Evolutionary conservation across 2,113 vertebrate genomes (phyloP), one percentile per base, ranked within the genome.

Genomic region (Merops nubicus): DNA sequence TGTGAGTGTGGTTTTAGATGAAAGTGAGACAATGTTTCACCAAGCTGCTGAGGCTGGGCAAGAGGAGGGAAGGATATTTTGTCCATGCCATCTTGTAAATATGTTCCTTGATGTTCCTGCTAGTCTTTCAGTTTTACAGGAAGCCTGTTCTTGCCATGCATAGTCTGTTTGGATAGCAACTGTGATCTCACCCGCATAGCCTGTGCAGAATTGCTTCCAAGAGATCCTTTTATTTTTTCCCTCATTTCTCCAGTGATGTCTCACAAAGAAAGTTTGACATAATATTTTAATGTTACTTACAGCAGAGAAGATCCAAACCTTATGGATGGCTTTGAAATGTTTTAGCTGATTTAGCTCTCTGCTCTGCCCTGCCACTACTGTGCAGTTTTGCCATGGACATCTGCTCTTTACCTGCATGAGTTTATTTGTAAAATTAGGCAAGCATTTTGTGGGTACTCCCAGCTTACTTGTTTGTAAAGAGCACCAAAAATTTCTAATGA

Each of bases 161-260:
- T 26, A 29, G 78, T 91, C 86, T 92, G 64, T 88, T 97, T 95
- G 91, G 73, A 91, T 88, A 96, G 76, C 83, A 96, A 3, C 76
- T 95, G 93, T 93, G 86, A 95, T 95, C 93, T 97, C 96, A 96
- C 86, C 80, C 96, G 91, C 68, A 53, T 31, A 69, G 85, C 48
- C 48, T 91, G 33, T 62, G 73, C 68, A 79, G 47, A 89, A 72
- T 62, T 68, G 17, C 53, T 94, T 94, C 92, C 86, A 91, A 76
- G 79, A 51, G 59, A 78, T 75, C 21, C 79, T 64, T 94, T 82
- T 73, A 21, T 81, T 65, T 69, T 79, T 29, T 0, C 1, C 3
- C 40, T 93, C 17, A 12, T 62, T 95, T 85, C 79, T 96, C 25
- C 77, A 91, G 60, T 75, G 91, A 78, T 91, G 92, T 63, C 83